Conservation (phyloP, 2,113 vertebrate genomes). For the Macaca mulatta region DNA sequence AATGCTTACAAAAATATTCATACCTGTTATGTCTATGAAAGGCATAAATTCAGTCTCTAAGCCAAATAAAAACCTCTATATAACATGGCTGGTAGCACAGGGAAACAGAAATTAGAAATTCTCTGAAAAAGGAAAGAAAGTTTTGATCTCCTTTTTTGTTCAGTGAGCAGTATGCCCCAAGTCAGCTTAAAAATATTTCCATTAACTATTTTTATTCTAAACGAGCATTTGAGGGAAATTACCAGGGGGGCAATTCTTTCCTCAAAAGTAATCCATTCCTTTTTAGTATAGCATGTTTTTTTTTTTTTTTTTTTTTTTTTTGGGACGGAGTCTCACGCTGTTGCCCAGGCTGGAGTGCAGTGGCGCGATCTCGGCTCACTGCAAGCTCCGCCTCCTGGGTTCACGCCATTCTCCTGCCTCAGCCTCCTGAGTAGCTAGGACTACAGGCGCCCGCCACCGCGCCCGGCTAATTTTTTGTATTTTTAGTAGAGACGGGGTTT, state of each 20-base stretch:
- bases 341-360: too few relatives aligned
- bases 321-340: too few relatives aligned
- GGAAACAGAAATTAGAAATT: not conserved
- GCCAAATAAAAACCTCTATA: not conserved
- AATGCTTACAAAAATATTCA: conserved; percentile 39
- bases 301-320: too few relatives aligned
- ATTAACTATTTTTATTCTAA: not conserved
- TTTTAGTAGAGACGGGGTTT: too few relatives aligned
- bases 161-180: not conserved
- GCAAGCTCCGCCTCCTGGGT: too few relatives aligned
- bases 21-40: not conserved
- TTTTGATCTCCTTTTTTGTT: not conserved
- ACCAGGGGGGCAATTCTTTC: not conserved
- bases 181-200: not conserved
- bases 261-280: not conserved
- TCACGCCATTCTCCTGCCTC: too few relatives aligned
- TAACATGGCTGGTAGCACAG: conserved; percentile 45
- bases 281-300: not conserved
- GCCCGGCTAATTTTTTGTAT: too few relatives aligned
- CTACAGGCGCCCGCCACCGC: too few relatives aligned
- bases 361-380: too few relatives aligned
- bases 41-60: conserved; percentile 24
- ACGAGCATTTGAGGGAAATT: not conserved
- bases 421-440: too few relatives aligned
- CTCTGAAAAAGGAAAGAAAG: not conserved